Percentiles rank a stretch among this genome's conserved stretches.
Evolutionary conservation across 2,797 vertebrate species (phyloP).

Genomic region (Gobio occitaniae): DNA sequence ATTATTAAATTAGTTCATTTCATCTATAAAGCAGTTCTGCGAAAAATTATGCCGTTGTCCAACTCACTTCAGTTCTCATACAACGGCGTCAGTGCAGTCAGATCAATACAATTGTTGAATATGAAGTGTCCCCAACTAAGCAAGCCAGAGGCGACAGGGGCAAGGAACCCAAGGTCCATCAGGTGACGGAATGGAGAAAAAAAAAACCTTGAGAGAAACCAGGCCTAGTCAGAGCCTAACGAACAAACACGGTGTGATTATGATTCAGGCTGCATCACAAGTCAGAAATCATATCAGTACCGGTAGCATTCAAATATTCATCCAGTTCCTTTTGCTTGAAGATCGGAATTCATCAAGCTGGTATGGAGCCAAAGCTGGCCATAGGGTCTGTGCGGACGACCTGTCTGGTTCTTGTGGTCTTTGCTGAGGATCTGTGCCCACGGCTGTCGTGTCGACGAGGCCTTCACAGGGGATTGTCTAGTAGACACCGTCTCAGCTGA

Average conservation of each 20-base stretch:
- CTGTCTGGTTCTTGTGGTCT: not conserved
- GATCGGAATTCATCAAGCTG: not conserved
- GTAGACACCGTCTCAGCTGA: not conserved
- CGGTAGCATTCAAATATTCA: not conserved
- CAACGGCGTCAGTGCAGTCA: not conserved
- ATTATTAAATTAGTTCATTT: not conserved
- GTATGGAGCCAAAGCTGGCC: not conserved
- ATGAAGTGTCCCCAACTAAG: not conserved
- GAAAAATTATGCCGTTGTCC: not conserved
- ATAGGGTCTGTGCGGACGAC: not conserved
- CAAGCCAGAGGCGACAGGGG: not conserved
- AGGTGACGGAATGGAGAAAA: not conserved
- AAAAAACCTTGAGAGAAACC: no score
- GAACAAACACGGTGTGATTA: not conserved
- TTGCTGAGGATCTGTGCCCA: not conserved
- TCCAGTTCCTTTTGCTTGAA: not conserved
- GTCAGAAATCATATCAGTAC: not conserved
- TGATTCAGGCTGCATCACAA: not conserved
- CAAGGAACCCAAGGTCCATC: not conserved
- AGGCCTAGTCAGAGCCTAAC: not conserved
- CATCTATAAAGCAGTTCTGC: not conserved
- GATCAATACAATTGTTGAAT: not conserved
- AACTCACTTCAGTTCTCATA: not conserved
- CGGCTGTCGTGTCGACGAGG: not conserved
- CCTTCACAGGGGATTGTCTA: not conserved